Evolutionary conservation across 2,113 vertebrate genomes (phyloP), one percentile per base, ranked within the genome.

Genomic region (Zapornia atra): DNA sequence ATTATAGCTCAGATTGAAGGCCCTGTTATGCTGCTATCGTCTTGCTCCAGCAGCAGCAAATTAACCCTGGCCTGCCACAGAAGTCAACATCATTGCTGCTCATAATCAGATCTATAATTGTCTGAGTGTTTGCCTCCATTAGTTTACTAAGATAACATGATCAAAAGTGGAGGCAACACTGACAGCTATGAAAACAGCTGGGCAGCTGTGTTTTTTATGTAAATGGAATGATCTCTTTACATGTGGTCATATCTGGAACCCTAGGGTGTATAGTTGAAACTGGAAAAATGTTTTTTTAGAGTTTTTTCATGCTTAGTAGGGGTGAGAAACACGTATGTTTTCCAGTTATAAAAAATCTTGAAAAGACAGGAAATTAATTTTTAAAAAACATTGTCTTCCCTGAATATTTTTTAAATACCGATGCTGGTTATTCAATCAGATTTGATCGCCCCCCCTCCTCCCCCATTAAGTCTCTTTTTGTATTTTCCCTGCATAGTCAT

Each of bases 271-370:
- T 9, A 46, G 20, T 1, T 60, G 33, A 69, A 88, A 56, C 8
- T 8, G 3, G 4, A 11, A 3, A 77, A 3, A 2, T 2, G 2
- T 0, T 24, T 68, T 21, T 53, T 53, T 11, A 14, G 25, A 44
- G 3, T 6, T 9, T 75, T 61, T 70, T 12, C 11, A 76, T 46
- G 7, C 0, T 38, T 19, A 63, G 5, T 20, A 42, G 61, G 59
- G 4, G 10, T 85, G 15, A 61, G 14, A 90, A 56, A 42, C 7
- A 22, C 54, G 4, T 42, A 13, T 14, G n/a, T 79, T 94, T 34
- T 69, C 8, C 29, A 78, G 6, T 29, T 83, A 73, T 25, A 77
- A 14, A 66, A 70, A 82, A 53, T 75, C 1, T 38, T 51, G 46
- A 71, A 59, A 84, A 86, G 40, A 44, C 4, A 57, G 4, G 31